Base-by-base conservation (phyloP, 2,888 invertebrate species). In the Thelaira solivaga region DNA sequence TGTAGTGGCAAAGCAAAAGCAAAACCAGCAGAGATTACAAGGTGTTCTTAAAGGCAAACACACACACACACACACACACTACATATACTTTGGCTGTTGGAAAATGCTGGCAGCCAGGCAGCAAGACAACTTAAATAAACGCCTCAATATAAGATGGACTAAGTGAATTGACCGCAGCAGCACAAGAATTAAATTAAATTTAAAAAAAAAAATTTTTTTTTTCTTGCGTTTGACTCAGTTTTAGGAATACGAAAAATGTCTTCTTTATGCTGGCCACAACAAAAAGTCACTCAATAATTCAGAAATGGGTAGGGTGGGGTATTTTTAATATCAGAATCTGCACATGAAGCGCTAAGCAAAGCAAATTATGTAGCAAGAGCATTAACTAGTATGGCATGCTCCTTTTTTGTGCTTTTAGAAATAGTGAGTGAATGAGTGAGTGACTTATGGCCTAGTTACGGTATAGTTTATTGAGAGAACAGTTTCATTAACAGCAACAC, bases 41-140 rank as follows among this genome's bases (percentile, higher is more conserved):
- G 26, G 11, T 20, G 34, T 26, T 29, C 16, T 6, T 13, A 31
- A 45, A 20, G 8, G 39, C 20, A 53, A 13, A 49, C 26, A 51
- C 18, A 51, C 11, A 31, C 2, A 7, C n/a, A 13, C 8, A 22
- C n/a, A 39, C 4, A 24, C 5, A 26, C 13, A 4, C 34, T 16
- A 22, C 16, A 16, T 36, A 22, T 16, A 62, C n/a, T n/a, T n/a
- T n/a, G 53, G 18, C 26, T 47, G n/a, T 11, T 51, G 36, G 5
- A 26, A 55, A 69, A 69, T 75, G 57, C 69, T 64, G 64, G 49
- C 49, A 41, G 34, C 26, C 26, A 29, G 31, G 43, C 49, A 20
- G 20, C 64, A 29, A 59, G 47, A 55, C 74, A 75, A 76, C 57
- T 57, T 64, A 45, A 74, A 74, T 41, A 67, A 74, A 74, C 69